Evolutionary conservation across 2,797 vertebrate species (phyloP), one percentile per base, ranked within the genome.

Genomic region (Sebastiscus tertius): DNA sequence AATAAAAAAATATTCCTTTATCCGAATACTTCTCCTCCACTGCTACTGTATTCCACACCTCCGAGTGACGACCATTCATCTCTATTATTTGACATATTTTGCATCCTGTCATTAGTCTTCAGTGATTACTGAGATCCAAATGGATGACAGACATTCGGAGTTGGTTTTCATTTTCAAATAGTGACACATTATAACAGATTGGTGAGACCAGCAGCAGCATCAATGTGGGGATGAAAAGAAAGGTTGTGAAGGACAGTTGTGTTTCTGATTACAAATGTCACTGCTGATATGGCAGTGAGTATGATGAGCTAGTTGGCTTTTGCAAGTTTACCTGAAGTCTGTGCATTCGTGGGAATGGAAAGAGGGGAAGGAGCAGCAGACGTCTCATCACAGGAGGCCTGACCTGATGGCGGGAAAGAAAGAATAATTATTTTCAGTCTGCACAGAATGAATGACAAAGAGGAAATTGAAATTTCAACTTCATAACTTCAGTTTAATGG

Each of bases 241-340:
- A 63, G 13, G 12, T 33, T 46, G 2, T 20, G 11, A 22, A 24
- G 12, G 20, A 49, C 16, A 10, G 33, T 12, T 60, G 55, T 26
- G 24, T 56, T 26, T 26, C 55, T 26, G 22, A 14, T 27, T 58
- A 22, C 20, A 52, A 52, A n/a, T 52, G 49, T 52, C 10, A 8
- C 31, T 34, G 12, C 24, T 39, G 33, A 62, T 31, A 31, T 22
- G 42, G 39, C 39, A 39, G 55, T 27, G 8, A 62, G 5, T 26
- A 18, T 20, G 42, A 61, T n/a, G 18, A 58, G 13, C 49, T 6
- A 66, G 34, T 42, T 0, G 4, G 8, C 8, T 75, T 61, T 55
- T n/a, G 10, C 11, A 58, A 20, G 18, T 71, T 77, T 85, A 93
- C 89, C 89, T 83, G 52, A 36, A 9, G 71, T 56, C 8, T 31